phyloP scores from a whole-genome alignment of 2,113 vertebrate species.

The Struthio camelus region DNA sequence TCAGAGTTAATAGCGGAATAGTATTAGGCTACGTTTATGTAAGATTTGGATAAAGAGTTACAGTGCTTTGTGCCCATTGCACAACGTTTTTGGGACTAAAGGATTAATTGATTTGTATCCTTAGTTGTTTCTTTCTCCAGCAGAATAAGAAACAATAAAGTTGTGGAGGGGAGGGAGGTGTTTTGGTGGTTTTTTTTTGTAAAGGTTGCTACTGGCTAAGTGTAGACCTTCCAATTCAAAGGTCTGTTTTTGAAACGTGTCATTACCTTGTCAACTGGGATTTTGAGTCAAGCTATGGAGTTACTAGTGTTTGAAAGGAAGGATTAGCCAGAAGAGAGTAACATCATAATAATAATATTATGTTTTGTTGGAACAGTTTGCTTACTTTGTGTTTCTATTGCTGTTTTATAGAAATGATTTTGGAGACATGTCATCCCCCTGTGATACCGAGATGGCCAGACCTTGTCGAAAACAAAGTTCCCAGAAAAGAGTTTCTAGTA shows the following conservation, averaged over 20 bases:
- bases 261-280: background rate
- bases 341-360: background rate
- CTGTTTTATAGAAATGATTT: slow-evolving; percentile 66
- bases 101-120: too few species aligned
- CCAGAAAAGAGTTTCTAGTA: slow-evolving; percentile 86
- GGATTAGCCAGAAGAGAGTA: background rate
- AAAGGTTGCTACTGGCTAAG: background rate
- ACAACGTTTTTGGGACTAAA: background rate
- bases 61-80: too few species aligned
- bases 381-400: background rate
- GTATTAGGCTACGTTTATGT: background rate
- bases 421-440: slow-evolving; percentile 70
- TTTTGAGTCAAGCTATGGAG: background rate
- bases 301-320: background rate
- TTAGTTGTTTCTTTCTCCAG: background rate
- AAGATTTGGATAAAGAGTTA: background rate
- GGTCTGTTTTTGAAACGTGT: background rate
- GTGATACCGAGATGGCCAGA: slow-evolving; percentile 75
- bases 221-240: background rate
- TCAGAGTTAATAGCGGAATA: background rate
- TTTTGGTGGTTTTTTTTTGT: too few species aligned
- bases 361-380: background rate
- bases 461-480: slow-evolving; percentile 80
- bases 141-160: too few species aligned
- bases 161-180: too few species aligned